These are phyloP conservation scores for Heliconius himera DNA, from an alignment of 1,140 invertebrate genomes.

Conservation along the genomic window DNA sequence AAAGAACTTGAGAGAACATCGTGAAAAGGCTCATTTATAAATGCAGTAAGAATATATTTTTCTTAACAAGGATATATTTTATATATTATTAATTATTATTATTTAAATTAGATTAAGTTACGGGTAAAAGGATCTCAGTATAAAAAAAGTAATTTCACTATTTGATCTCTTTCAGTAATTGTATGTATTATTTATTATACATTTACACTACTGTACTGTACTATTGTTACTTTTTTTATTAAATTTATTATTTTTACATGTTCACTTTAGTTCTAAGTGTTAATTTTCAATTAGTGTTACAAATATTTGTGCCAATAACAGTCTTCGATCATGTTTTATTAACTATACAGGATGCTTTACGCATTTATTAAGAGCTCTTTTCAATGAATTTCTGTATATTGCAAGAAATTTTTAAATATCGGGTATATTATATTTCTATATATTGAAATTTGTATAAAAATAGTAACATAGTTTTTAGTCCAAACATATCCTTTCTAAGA, in stretches of 20 bases:
- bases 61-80: slow-evolving; percentile 4
- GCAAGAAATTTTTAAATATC: background rate
- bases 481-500: background rate
- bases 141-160: background rate
- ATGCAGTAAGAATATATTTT: slow-evolving; percentile 25
- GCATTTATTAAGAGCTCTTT: background rate
- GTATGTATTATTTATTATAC: background rate
- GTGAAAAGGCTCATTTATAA: slow-evolving; percentile 15
- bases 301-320: background rate
- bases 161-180: background rate
- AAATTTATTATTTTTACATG: background rate
- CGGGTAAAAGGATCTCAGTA: slow-evolving; percentile 4
- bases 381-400: background rate
- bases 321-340: background rate
- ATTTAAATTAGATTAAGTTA: slow-evolving; percentile 2
- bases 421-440: no score
- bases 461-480: background rate
- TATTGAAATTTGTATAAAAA: background rate
- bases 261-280: slow-evolving; percentile 4
- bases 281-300: background rate
- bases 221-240: background rate
- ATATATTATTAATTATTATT: background rate
- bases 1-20: slow-evolving; percentile 9
- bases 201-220: background rate
- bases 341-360: background rate